A percentile compares a stretch with the other conserved stretches of the same genome.
Evolutionary conservation across 37 sponge, comb jelly and placozoan genomes (phyloP).

Genomic region (Amphimedon queenslandica): DNA sequence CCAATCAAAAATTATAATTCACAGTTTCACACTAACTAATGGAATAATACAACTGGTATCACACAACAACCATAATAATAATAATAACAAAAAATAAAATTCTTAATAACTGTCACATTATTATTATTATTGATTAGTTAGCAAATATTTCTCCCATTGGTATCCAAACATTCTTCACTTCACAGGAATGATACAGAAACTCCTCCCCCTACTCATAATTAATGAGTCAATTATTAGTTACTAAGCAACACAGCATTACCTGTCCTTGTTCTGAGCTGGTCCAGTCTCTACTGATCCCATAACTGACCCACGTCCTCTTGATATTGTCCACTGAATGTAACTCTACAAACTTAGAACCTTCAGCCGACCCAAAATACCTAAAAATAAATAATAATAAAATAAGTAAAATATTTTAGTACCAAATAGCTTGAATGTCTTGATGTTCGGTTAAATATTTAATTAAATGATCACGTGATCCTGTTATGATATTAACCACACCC

Average conservation of each 20-base stretch:
- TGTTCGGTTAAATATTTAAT: constrained; percentile 91
- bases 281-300: constrained; percentile 85
- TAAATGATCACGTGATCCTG: constrained; percentile 88
- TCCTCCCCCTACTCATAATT: constrained; percentile 85
- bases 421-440: constrained; percentile 85
- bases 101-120: too few relatives aligned
- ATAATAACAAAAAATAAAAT: too few relatives aligned
- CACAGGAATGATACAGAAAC: constrained; percentile 77
- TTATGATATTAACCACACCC: constrained; percentile 98
- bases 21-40: too few relatives aligned
- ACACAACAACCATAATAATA: too few relatives aligned
- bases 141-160: constrained; percentile 98
- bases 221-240: too few relatives aligned
- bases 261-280: constrained; percentile 72
- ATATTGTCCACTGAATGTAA: constrained; percentile 66
- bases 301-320: constrained; percentile 97
- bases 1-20: too few relatives aligned
- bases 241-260: too few relatives aligned
- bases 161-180: constrained; percentile 95
- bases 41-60: too few relatives aligned
- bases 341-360: constrained; percentile 94
- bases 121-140: too few relatives aligned
- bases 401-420: too few relatives aligned
- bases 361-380: constrained; percentile 94
- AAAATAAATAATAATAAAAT: background rate